Percentiles rank a stretch among this genome's conserved stretches.
phyloP scores from a whole-genome alignment of 2,113 vertebrate genomes.

The Ophiodon elongatus region DNA sequence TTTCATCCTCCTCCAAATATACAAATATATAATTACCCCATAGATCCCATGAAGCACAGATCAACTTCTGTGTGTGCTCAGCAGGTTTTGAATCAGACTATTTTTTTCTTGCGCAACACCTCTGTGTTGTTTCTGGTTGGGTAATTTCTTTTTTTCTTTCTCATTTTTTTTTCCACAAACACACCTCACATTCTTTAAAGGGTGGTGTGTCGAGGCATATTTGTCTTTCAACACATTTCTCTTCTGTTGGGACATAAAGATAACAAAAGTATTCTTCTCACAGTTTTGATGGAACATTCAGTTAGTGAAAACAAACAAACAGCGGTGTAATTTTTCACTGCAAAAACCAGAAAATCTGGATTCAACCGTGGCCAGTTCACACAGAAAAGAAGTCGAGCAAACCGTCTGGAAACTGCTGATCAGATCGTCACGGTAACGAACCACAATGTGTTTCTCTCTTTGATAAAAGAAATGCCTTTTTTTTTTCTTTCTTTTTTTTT shows the following conservation, averaged over 20 bases:
- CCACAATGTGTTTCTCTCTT: not conserved
- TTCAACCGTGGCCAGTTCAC: constrained; percentile 14
- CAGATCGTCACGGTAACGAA: not conserved
- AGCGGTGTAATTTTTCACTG: constrained; percentile 41
- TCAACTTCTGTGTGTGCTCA: constrained; percentile 4
- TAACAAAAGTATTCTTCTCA: constrained; percentile 68
- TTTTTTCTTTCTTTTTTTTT: no score
- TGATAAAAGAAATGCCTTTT: no score
- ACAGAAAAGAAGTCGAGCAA: constrained; percentile 30
- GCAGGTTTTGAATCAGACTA: constrained; percentile 42
- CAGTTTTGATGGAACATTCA: constrained; percentile 65
- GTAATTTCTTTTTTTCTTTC: constrained; percentile 44
- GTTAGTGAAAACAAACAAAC: constrained; percentile 67
- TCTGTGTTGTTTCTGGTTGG: constrained; percentile 54
- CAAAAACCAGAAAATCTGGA: constrained; percentile 77
- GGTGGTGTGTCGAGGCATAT: constrained; percentile 46
- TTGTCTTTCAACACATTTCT: constrained; percentile 61
- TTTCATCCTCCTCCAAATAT: constrained; percentile 40
- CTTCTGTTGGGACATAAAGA: constrained; percentile 37
- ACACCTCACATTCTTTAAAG: constrained; percentile 57
- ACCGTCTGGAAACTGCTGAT: constrained; percentile 46
- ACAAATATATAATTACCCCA: constrained; percentile 57
- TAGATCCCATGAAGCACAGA: not conserved
- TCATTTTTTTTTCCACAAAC: constrained; percentile 59
- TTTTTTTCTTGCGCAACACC: constrained; percentile 53